A percentile compares a stretch with the other conserved stretches of the same genome.
phyloP scores from a whole-genome alignment of 2,797 vertebrate species.

The Fratercula arctica region DNA sequence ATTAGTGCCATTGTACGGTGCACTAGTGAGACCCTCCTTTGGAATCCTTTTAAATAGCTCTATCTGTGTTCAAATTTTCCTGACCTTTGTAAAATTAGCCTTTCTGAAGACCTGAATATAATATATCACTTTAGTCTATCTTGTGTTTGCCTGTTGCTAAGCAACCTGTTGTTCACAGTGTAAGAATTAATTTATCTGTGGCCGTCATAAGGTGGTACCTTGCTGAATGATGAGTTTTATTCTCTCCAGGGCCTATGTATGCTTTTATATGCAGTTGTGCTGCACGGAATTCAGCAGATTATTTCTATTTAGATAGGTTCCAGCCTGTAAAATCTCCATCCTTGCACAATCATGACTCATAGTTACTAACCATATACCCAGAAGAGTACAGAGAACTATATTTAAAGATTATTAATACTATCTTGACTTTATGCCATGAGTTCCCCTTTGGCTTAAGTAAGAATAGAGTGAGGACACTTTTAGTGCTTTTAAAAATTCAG shows the following conservation, averaged over 20 bases:
- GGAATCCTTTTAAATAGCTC: background rate
- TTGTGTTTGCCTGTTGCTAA: slow-evolving; percentile 1
- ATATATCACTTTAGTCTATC: background rate
- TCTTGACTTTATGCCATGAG: background rate
- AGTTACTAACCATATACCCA: background rate
- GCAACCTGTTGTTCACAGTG: background rate
- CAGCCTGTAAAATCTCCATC: background rate
- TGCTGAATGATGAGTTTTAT: background rate
- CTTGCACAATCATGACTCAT: background rate
- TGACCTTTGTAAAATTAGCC: background rate
- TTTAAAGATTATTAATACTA: background rate
- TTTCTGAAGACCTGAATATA: background rate
- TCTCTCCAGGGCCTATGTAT: background rate
- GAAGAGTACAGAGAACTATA: background rate
- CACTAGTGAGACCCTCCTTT: background rate
- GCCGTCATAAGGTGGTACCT: background rate
- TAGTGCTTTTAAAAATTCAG: background rate
- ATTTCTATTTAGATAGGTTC: background rate
- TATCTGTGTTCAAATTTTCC: background rate
- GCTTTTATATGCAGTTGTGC: background rate
- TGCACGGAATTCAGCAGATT: background rate
- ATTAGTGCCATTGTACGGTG: background rate
- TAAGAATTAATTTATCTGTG: background rate
- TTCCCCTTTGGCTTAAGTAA: background rate
- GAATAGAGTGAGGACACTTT: background rate